A percentile compares a stretch with the other conserved stretches of the same genome.
phyloP scores from a whole-genome alignment of 2,113 vertebrate species.

The Myotis brandtii region DNA sequence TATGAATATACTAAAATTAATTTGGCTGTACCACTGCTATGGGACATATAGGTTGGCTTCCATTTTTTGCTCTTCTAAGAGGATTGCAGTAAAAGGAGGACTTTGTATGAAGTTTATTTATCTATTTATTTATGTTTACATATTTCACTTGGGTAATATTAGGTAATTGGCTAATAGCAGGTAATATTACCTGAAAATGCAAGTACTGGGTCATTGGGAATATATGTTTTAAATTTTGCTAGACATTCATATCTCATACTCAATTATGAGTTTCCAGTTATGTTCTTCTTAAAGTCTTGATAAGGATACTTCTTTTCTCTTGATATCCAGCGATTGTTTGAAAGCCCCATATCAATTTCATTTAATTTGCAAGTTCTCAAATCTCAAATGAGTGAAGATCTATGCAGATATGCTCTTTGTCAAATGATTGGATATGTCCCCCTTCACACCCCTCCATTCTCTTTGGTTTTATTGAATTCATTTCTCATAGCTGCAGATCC shows the following conservation, averaged over 20 bases:
- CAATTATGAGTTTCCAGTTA: not conserved
- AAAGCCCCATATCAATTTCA: not conserved
- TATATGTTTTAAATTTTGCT: not conserved
- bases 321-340: not conserved
- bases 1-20: not conserved
- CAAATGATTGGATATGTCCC: not conserved
- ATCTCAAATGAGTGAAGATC: not conserved
- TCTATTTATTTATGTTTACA: not conserved
- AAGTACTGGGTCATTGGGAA: not conserved
- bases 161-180: not conserved
- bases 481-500: constrained; percentile 10
- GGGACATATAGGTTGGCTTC: not conserved
- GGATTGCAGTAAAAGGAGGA: not conserved
- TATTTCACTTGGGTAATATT: not conserved
- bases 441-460: not conserved
- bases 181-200: not conserved
- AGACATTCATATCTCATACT: not conserved
- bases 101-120: not conserved
- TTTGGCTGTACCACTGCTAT: not conserved
- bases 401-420: not conserved
- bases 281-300: constrained; percentile 34
- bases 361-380: constrained; percentile 43
- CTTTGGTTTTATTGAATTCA: not conserved
- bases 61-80: not conserved
- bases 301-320: not conserved